Percentiles rank a stretch among this genome's conserved stretches.
These are phyloP conservation scores for Anguilla rostrata DNA, from an alignment of 2,113 vertebrate genomes.

Conservation along the genomic window DNA sequence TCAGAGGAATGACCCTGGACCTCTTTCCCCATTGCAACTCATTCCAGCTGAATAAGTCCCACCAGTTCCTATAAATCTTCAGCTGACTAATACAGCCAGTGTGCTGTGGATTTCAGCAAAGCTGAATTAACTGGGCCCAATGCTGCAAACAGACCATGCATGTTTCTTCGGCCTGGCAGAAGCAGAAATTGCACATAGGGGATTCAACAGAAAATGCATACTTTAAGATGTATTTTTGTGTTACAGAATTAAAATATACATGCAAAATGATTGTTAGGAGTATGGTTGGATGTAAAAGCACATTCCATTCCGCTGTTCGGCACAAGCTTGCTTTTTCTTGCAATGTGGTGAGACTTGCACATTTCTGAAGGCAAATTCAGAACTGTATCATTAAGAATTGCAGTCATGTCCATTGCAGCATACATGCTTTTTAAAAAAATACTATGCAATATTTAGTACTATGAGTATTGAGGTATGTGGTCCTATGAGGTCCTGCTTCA, in stretches of 20 bases:
- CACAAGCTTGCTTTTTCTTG: too few species aligned
- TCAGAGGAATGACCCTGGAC: conserved; percentile 58
- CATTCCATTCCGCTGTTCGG: too few species aligned
- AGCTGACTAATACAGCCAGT: conserved; percentile 34
- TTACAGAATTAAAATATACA: not conserved
- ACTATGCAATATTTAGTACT: not conserved
- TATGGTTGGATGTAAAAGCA: too few species aligned
- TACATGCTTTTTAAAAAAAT: not conserved
- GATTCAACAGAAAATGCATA: not conserved
- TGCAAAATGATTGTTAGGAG: not conserved
- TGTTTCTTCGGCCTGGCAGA: not conserved
- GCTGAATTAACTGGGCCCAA: conserved; percentile 14
- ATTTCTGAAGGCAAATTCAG: too few species aligned
- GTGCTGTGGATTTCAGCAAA: not conserved
- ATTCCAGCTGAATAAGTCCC: conserved; percentile 56
- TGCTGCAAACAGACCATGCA: conserved; percentile 12
- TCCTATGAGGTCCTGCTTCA: not conserved
- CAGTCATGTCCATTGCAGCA: not conserved
- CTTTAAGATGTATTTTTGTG: not conserved
- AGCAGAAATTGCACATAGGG: not conserved
- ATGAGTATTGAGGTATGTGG: not conserved
- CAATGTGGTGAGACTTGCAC: too few species aligned
- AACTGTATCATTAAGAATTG: too few species aligned
- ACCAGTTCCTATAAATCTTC: conserved; percentile 53
- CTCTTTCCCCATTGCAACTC: conserved; percentile 54